Conservation (phyloP, 1,140 invertebrate species). For the Lucilia sericata region DNA sequence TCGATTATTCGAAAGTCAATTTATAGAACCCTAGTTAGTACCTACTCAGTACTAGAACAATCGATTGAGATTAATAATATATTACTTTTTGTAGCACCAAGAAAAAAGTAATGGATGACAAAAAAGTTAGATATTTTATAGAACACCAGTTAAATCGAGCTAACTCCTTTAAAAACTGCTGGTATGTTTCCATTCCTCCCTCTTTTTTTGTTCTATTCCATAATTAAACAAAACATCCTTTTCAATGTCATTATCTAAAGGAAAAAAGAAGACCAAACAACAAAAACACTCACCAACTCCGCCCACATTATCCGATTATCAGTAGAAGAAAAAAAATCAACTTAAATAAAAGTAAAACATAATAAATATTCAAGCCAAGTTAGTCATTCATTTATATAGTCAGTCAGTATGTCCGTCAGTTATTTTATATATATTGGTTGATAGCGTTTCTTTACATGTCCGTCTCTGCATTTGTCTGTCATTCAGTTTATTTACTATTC, state of each 20-base stretch:
- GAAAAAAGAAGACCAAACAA: not conserved
- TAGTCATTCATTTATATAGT: not conserved
- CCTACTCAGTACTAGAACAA: no score
- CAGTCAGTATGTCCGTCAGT: not conserved
- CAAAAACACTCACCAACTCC: not conserved
- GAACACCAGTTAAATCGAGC: no score
- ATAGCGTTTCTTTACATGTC: not conserved
- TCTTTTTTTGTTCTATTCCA: constrained; percentile 19
- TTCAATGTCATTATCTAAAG: constrained; percentile 33
- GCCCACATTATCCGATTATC: constrained; percentile 31
- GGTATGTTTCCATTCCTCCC: not conserved
- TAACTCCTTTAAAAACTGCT: not conserved
- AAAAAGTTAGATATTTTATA: no score
- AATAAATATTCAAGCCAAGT: no score
- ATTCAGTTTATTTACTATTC: not conserved
- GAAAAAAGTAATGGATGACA: no score
- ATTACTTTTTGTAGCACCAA: no score
- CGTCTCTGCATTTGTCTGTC: not conserved
- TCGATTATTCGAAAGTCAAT: no score
- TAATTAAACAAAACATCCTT: constrained; percentile 11
- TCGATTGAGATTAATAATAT: no score
- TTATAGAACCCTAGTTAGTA: no score
- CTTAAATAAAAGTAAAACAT: not conserved
- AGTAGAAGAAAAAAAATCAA: constrained; percentile 18
- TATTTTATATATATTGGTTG: not conserved